Conservation (phyloP, 2,113 vertebrate species). For the Sorex fumeus region DNA sequence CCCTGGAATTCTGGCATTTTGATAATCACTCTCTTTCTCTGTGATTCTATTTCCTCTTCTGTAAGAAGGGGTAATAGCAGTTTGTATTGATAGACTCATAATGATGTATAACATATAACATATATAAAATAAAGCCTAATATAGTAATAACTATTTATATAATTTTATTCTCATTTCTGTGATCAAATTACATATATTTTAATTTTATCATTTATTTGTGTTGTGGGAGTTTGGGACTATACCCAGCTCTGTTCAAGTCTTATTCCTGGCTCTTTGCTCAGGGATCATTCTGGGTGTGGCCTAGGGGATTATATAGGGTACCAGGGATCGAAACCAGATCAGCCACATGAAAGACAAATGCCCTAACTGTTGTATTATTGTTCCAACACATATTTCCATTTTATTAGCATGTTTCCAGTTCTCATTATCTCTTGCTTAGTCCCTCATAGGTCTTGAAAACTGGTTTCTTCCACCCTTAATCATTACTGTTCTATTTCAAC, state of each 20-base stretch:
- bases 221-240: too few species aligned
- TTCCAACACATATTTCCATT: neutral
- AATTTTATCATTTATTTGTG: neutral
- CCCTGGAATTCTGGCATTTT: neutral
- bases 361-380: too few species aligned
- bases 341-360: too few species aligned
- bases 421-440: conserved; percentile 2
- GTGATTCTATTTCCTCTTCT: neutral
- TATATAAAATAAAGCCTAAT: neutral
- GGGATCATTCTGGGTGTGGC: too few species aligned
- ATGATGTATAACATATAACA: too few species aligned
- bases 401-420: conserved; percentile 30
- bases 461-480: neutral
- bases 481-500: neutral
- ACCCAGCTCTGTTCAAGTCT: too few species aligned
- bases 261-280: too few species aligned
- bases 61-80: too few species aligned
- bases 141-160: neutral
- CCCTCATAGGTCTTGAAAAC: neutral
- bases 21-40: neutral
- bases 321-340: too few species aligned
- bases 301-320: too few species aligned
- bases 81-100: too few species aligned
- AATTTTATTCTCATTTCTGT: neutral
- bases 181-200: neutral